Conservation (phyloP, 1,140 invertebrate species). For the Cyclargus thomasi region DNA sequence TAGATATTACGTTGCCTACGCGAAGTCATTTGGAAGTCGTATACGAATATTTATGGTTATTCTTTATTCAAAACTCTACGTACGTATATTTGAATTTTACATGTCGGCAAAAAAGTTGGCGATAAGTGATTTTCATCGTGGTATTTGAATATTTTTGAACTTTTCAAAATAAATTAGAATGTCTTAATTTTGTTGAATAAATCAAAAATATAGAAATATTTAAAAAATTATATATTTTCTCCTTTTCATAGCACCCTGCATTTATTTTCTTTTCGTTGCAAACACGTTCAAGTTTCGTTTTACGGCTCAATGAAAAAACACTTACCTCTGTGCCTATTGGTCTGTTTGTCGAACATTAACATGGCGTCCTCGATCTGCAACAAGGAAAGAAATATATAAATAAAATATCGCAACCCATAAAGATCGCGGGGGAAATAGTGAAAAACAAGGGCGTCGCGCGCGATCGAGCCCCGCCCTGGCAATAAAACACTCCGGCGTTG, state of each 20-base stretch:
- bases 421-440: slow-evolving; percentile 56
- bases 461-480: slow-evolving; percentile 66
- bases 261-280: too few relatives aligned
- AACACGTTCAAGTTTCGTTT: not conserved
- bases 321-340: slow-evolving; percentile 99
- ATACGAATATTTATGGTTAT: slow-evolving; percentile 14
- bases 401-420: slow-evolving; percentile 55
- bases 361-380: slow-evolving; percentile 99
- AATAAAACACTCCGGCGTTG: slow-evolving; percentile 72
- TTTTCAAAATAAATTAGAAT: too few relatives aligned
- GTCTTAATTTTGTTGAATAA: too few relatives aligned
- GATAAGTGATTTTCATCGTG: not conserved
- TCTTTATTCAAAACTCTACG: not conserved
- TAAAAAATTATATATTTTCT: too few relatives aligned
- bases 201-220: too few relatives aligned
- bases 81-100: not conserved
- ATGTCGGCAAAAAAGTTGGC: not conserved
- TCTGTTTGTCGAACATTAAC: slow-evolving; percentile 99
- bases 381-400: slow-evolving; percentile 53
- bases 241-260: too few relatives aligned
- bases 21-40: slow-evolving; percentile 12
- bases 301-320: slow-evolving; percentile 29
- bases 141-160: too few relatives aligned
- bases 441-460: slow-evolving; percentile 65
- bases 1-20: slow-evolving; percentile 15